phyloP scores from a whole-genome alignment of 1,140 invertebrate genomes.

The Micrasema minimum region DNA sequence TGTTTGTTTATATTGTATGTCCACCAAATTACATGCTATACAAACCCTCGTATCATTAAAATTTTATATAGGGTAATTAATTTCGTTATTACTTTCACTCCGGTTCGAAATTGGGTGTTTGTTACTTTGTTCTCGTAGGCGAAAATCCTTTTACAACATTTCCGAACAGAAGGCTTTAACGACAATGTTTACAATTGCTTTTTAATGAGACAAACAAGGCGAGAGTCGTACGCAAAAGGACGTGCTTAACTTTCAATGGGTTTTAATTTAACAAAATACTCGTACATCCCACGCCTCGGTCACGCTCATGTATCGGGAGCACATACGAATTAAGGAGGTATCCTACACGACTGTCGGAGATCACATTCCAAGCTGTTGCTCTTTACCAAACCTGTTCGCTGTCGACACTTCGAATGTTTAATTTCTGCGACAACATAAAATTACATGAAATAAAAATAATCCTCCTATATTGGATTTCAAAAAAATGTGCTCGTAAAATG shows the following conservation, averaged over 20 bases:
- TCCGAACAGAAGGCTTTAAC: slow-evolving; percentile 21
- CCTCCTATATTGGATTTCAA: too few species aligned
- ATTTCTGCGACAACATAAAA: slow-evolving; percentile 12
- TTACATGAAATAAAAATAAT: too few species aligned
- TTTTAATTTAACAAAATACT: slow-evolving; percentile 46
- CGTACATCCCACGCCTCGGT: slow-evolving; percentile 42
- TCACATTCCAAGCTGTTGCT: slow-evolving; percentile 40
- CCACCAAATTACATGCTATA: background rate
- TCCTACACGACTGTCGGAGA: slow-evolving; percentile 23
- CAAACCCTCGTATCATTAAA: too few species aligned
- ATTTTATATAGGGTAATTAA: too few species aligned
- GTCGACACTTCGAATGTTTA: slow-evolving; percentile 39
- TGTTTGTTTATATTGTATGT: background rate
- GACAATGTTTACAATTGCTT: slow-evolving; percentile 44
- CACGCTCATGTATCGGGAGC: slow-evolving; percentile 34
- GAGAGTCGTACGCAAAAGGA: slow-evolving; percentile 32
- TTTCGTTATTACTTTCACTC: too few species aligned
- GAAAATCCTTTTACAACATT: background rate
- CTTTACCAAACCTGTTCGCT: background rate
- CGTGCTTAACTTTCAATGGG: slow-evolving; percentile 49
- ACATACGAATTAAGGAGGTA: slow-evolving; percentile 25
- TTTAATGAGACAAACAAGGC: slow-evolving; percentile 47
- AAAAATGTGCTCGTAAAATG: too few species aligned
- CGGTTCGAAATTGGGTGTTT: too few species aligned
- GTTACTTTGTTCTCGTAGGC: background rate